phyloP scores from a whole-genome alignment of 2,797 vertebrate species.

The Mallotus villosus region DNA sequence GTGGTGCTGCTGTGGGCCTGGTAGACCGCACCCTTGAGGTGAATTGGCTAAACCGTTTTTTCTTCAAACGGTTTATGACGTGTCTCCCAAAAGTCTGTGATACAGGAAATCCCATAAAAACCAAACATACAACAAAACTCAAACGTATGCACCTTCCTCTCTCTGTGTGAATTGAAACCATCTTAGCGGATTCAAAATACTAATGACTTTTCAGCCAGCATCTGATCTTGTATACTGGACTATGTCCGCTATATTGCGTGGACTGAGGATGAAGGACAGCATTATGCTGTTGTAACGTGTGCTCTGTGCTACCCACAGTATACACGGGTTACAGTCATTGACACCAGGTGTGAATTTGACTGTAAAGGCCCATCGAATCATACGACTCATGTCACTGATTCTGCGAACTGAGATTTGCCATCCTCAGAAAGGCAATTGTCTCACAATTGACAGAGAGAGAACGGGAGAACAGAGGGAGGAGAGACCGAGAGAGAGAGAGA shows the following conservation, averaged over 20 bases:
- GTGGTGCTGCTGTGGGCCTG: too few relatives aligned
- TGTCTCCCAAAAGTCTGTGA: background rate
- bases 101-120: too few relatives aligned
- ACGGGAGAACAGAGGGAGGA: conserved; percentile 27
- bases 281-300: background rate
- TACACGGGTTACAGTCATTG: conserved; percentile 40
- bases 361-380: conserved; percentile 15
- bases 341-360: conserved; percentile 9
- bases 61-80: background rate
- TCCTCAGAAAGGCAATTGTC: conserved; percentile 31
- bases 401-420: conserved; percentile 23
- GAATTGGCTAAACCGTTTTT: too few relatives aligned
- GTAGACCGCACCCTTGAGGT: too few relatives aligned
- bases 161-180: background rate
- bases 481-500: conserved; percentile 35
- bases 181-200: conserved; percentile 17
- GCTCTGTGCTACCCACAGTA: conserved; percentile 36
- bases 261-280: background rate
- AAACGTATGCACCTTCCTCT: conserved; percentile 1
- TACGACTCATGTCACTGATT: conserved; percentile 23
- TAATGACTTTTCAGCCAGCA: conserved; percentile 35
- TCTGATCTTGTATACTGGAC: conserved; percentile 9
- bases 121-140: too few relatives aligned
- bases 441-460: conserved; percentile 24
- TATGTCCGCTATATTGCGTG: background rate